Evolutionary conservation across 2,113 vertebrate genomes (phyloP).

Genomic region (Plecotus auritus): DNA sequence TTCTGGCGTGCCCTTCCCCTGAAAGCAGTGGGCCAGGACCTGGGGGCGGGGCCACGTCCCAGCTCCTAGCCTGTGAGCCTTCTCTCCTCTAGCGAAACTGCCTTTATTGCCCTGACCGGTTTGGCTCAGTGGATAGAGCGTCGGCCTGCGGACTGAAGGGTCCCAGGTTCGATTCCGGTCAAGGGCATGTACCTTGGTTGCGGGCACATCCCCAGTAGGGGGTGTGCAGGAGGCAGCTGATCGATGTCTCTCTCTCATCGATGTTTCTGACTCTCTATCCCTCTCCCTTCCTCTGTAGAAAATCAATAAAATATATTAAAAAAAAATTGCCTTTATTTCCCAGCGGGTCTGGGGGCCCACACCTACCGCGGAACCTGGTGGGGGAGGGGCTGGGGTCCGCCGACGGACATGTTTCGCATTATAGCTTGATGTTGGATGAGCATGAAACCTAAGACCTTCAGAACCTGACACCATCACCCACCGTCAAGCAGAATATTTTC

Average conservation of each 20-base stretch:
- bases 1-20: background rate
- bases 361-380: background rate
- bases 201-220: too few species aligned
- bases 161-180: too few species aligned
- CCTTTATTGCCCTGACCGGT: too few species aligned
- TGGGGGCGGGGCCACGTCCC: background rate
- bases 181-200: too few species aligned
- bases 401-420: background rate
- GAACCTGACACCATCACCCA: background rate
- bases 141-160: too few species aligned
- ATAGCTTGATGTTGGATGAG: background rate
- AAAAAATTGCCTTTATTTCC: background rate
- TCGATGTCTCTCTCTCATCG: too few species aligned
- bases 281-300: too few species aligned
- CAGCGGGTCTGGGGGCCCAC: background rate
- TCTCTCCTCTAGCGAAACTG: too few species aligned
- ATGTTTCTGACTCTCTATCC: too few species aligned
- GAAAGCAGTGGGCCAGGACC: background rate
- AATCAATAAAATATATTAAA: too few species aligned
- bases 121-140: too few species aligned
- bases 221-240: too few species aligned
- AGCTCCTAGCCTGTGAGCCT: background rate
- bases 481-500: conserved; percentile 25
- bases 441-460: background rate
- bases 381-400: background rate